Percentiles rank a stretch among this genome's conserved stretches.
Conservation (phyloP, 2,113 vertebrate species). For the Ctenodactylus gundi region DNA sequence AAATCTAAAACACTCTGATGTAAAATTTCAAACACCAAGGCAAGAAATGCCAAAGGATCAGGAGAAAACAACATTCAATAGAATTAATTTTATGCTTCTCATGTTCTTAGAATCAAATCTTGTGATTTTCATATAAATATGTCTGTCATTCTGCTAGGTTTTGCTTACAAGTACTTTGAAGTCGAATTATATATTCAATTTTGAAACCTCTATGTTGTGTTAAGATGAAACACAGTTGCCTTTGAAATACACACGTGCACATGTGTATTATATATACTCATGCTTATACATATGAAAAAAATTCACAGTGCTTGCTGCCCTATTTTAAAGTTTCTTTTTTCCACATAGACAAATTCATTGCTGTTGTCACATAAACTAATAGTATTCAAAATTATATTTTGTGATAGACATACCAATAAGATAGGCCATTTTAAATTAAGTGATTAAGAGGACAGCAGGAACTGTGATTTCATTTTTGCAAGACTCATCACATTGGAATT, state of each 20-base stretch:
- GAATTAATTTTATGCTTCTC: conserved; percentile 50
- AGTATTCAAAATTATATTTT: not conserved
- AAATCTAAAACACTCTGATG: not conserved
- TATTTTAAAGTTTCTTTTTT: not conserved
- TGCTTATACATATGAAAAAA: not conserved
- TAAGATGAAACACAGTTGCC: conserved; percentile 18
- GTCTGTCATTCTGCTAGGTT: conserved; percentile 24
- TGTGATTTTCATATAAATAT: conserved; percentile 35
- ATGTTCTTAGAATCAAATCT: conserved; percentile 35
- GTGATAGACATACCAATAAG: not conserved
- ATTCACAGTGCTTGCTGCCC: not conserved
- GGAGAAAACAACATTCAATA: conserved; percentile 23
- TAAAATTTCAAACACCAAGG: not conserved
- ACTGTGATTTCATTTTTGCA: not conserved
- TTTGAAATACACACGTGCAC: not conserved
- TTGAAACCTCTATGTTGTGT: not conserved
- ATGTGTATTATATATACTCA: not conserved
- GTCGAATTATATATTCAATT: conserved; percentile 52
- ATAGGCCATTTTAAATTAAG: conserved; percentile 21
- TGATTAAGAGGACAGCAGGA: not conserved
- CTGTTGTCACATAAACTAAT: not conserved
- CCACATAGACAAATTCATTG: not conserved
- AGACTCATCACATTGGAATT: not conserved
- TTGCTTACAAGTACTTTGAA: conserved; percentile 50
- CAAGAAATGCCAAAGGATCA: conserved; percentile 24